Conservation (phyloP, 2,888 invertebrate species). For the Linhomoeus sp. region DNA sequence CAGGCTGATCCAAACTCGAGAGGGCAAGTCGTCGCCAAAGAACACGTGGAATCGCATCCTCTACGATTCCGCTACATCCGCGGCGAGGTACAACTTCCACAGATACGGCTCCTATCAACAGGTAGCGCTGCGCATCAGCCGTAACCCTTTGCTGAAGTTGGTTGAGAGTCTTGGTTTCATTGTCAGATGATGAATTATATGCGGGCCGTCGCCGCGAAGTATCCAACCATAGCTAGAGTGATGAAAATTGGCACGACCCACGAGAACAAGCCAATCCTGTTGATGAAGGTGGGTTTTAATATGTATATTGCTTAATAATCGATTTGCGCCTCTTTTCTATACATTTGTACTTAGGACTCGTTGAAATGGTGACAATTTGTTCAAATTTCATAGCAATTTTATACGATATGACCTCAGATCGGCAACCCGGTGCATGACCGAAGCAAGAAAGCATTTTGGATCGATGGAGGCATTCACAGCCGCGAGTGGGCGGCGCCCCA, state of each 20-base stretch:
- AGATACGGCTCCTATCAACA: not conserved
- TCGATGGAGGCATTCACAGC: constrained; percentile 25
- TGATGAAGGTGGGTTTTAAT: constrained; percentile 15
- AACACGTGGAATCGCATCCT: too few species aligned
- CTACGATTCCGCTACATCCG: too few species aligned
- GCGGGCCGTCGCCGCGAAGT: constrained; percentile 5
- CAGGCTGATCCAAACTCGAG: too few species aligned
- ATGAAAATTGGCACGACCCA: constrained; percentile 19
- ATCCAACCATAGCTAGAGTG: constrained; percentile 18
- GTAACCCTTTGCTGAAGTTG: not conserved
- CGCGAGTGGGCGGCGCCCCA: constrained; percentile 26
- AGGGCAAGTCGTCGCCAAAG: too few species aligned
- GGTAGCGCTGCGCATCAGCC: not conserved
- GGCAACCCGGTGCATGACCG: not conserved
- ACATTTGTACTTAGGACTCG: not conserved
- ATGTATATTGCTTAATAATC: not conserved
- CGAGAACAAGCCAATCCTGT: constrained; percentile 19
- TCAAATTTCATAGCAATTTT: not conserved
- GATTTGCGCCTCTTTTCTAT: not conserved
- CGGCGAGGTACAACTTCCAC: not conserved
- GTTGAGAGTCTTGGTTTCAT: too few species aligned
- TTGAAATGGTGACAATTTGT: not conserved
- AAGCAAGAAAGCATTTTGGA: constrained; percentile 22
- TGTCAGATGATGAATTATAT: not conserved
- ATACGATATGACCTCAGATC: not conserved